Conservation (phyloP, 2,113 vertebrate genomes). For the Patagioenas fasciata region DNA sequence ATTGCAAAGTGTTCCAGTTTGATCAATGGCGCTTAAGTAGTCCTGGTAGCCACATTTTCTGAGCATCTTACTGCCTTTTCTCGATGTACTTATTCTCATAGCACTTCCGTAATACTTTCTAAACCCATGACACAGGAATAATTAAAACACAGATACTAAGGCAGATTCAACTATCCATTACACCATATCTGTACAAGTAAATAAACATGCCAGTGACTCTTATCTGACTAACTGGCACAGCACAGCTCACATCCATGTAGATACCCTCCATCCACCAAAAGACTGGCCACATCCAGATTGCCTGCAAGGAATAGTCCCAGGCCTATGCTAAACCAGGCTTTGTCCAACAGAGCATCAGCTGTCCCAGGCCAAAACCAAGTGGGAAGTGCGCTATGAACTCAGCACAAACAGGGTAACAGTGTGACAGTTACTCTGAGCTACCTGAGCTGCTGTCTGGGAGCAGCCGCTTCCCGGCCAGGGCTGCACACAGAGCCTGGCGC, state of each 20-base stretch:
- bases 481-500: fast-evolving
- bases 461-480: fast-evolving
- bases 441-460: background rate
- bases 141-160: background rate
- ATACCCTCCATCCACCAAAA: background rate
- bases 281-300: background rate
- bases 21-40: background rate
- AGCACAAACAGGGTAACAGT: background rate
- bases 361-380: background rate
- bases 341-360: background rate
- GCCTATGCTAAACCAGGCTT: background rate
- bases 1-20: background rate
- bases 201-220: background rate
- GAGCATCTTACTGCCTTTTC: background rate
- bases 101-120: background rate
- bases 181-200: background rate
- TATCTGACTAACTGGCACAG: background rate
- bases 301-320: background rate
- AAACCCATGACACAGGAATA: background rate
- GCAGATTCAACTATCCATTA: background rate
- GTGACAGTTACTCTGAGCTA: background rate
- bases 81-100: background rate
- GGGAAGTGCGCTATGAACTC: fast-evolving
- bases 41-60: background rate
- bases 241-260: background rate